These are phyloP conservation scores for Crenichthys baileyi DNA, from an alignment of 2,797 vertebrate genomes.

Conservation along the genomic window DNA sequence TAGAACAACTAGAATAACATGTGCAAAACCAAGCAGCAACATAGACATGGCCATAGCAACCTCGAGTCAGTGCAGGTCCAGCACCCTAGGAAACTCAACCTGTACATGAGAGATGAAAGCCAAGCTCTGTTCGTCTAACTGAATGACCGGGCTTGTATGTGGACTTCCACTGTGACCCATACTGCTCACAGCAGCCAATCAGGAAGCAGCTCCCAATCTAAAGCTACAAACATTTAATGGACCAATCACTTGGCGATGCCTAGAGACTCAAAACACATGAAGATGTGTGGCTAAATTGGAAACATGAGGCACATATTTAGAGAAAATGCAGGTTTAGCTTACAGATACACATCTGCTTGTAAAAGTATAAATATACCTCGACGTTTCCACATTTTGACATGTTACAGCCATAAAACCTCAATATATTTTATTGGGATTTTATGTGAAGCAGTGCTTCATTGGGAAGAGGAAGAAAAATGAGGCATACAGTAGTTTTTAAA, in stretches of 20 bases:
- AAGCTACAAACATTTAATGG: constrained; percentile 68
- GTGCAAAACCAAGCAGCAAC: constrained; percentile 48
- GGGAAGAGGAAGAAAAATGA: background rate
- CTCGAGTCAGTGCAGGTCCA: constrained; percentile 49
- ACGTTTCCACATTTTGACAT: background rate
- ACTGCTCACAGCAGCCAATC: constrained; percentile 74
- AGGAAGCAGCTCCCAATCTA: constrained; percentile 73
- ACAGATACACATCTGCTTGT: background rate
- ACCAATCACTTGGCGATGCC: constrained; percentile 64
- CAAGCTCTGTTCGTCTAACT: constrained; percentile 71
- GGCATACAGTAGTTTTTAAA: background rate
- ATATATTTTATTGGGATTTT: background rate
- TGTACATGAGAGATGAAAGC: constrained; percentile 72
- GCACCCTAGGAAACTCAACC: constrained; percentile 55
- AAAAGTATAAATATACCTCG: background rate
- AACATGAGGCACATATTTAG: constrained; percentile 17
- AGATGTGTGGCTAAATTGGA: constrained; percentile 15
- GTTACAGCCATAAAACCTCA: background rate
- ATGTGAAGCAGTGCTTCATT: background rate
- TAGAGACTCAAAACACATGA: constrained; percentile 18
- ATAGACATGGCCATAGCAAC: constrained; percentile 62
- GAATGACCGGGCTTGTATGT: constrained; percentile 73
- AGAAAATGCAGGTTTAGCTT: constrained; percentile 6
- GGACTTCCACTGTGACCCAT: constrained; percentile 68
- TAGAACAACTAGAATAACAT: constrained; percentile 47